A percentile compares a stretch with the other conserved stretches of the same genome.
These are phyloP conservation scores for Ifrita kowaldi DNA, from an alignment of 2,113 vertebrate species.

Conservation along the genomic window DNA sequence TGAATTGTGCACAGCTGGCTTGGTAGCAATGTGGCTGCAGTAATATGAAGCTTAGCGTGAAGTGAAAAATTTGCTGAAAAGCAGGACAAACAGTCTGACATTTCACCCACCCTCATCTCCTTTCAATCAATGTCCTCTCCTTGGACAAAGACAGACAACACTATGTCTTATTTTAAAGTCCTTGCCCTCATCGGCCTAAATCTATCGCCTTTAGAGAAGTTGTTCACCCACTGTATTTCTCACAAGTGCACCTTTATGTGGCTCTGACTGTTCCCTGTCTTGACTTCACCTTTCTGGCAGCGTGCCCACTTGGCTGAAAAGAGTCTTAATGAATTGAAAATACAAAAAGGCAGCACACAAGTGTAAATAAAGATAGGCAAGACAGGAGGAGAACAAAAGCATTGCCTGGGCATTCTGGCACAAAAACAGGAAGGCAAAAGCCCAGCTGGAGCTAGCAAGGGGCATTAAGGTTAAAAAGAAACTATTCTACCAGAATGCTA, in stretches of 20 bases:
- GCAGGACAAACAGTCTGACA: neutral
- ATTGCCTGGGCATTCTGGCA: neutral
- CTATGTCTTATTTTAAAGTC: neutral
- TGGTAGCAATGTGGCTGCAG: neutral
- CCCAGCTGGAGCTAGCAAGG: neutral
- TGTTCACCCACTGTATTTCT: neutral
- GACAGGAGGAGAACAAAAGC: slow-evolving; percentile 6
- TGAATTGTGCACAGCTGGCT: neutral
- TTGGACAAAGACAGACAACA: neutral
- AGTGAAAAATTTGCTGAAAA: neutral
- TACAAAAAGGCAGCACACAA: neutral
- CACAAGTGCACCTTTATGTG: neutral
- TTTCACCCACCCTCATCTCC: neutral
- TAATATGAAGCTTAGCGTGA: neutral
- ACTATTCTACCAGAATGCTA: neutral
- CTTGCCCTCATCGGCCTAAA: neutral
- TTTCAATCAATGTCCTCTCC: neutral
- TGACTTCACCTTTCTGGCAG: neutral
- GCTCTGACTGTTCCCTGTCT: neutral
- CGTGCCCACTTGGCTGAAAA: neutral
- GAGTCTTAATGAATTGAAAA: slow-evolving; percentile 24
- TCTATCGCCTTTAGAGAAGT: neutral
- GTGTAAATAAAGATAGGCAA: slow-evolving; percentile 10
- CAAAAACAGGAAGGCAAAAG: slow-evolving; percentile 1
- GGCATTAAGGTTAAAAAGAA: slow-evolving; percentile 22